These are phyloP conservation scores for Melanophora roralis DNA, from an alignment of 2,888 invertebrate genomes.

Conservation along the genomic window DNA sequence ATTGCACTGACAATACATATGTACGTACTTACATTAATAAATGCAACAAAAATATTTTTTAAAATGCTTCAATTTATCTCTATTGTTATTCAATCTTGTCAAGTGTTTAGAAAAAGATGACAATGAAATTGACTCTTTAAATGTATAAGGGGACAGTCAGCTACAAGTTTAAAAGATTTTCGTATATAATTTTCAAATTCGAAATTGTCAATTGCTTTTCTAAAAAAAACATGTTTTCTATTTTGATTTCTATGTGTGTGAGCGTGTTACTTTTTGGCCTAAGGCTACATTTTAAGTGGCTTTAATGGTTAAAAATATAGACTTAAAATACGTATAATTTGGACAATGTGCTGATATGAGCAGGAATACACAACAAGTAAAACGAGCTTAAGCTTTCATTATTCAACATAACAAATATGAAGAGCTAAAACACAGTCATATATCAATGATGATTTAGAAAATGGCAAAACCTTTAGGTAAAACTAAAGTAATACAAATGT, in stretches of 20 bases:
- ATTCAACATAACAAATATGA: too few species aligned
- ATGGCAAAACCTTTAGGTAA: conserved; percentile 10
- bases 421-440: conserved; percentile 16
- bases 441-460: conserved; percentile 15
- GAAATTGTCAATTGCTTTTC: conserved; percentile 10
- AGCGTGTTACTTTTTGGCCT: not conserved
- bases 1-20: not conserved
- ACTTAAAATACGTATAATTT: conserved; percentile 50
- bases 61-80: conserved; percentile 52
- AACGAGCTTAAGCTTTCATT: too few species aligned
- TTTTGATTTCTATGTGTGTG: not conserved
- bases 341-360: conserved; percentile 44
- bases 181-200: conserved; percentile 17
- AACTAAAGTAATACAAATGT: not conserved
- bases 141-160: not conserved
- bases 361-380: conserved; percentile 1
- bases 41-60: not conserved
- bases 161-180: not conserved
- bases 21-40: not conserved
- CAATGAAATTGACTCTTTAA: conserved; percentile 42
- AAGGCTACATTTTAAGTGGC: conserved; percentile 60
- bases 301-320: conserved; percentile 57
- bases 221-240: too few species aligned
- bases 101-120: conserved; percentile 25
- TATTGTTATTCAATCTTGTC: conserved; percentile 56